Conservation (phyloP, 2,888 invertebrate genomes). For the Epistrophe grossulariae region DNA sequence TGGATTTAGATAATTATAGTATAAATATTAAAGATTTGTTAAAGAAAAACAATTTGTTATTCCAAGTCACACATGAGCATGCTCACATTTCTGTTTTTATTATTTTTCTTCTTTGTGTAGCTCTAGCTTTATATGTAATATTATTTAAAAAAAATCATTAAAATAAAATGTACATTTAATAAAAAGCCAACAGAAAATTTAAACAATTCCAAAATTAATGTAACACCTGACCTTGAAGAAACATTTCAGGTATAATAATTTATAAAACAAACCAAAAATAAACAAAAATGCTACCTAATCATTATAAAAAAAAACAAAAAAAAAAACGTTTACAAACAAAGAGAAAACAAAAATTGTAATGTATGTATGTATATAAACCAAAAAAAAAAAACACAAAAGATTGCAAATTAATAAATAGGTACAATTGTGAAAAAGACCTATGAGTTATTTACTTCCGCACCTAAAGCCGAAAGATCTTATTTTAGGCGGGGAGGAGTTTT, state of each 20-base stretch:
- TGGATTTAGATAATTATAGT: too few relatives aligned
- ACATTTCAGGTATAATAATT: not conserved
- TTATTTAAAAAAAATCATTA: not conserved
- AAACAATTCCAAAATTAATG: not conserved
- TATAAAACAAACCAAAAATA: not conserved
- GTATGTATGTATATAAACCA: not conserved
- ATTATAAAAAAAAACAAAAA: not conserved
- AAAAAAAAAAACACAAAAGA: not conserved
- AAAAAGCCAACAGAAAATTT: not conserved
- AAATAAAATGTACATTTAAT: not conserved
- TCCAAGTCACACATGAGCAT: not conserved
- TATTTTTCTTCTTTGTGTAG: not conserved
- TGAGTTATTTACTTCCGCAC: not conserved
- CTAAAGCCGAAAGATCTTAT: not conserved
- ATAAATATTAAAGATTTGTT: too few relatives aligned
- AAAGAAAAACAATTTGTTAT: too few relatives aligned
- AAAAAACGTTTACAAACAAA: not conserved
- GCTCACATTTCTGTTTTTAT: slow-evolving; percentile 1
- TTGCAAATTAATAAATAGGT: too few relatives aligned
- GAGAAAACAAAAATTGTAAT: not conserved
- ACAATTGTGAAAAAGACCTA: not conserved
- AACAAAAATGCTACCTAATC: not conserved
- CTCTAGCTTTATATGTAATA: not conserved
- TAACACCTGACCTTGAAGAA: not conserved
- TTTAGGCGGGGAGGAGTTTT: not conserved